A percentile compares a stretch with the other conserved stretches of the same genome.
phyloP scores from a whole-genome alignment of 2,113 vertebrate species.

The Arenaria interpres region DNA sequence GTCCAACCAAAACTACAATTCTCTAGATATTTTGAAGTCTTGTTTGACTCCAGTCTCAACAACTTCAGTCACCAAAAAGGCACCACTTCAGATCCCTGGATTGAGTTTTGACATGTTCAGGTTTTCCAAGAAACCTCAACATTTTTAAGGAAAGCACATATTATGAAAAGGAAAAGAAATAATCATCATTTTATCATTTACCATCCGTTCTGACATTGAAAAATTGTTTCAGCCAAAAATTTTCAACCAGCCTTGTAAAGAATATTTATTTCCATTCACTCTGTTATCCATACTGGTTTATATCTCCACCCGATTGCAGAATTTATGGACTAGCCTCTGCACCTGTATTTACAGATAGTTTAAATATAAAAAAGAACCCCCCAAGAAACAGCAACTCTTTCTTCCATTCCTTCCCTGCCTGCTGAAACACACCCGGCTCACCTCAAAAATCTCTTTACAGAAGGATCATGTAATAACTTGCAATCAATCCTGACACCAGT shows the following conservation, averaged over 20 bases:
- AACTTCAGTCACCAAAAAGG: not conserved
- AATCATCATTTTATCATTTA: not conserved
- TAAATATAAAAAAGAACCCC: not conserved
- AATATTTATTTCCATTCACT: not conserved
- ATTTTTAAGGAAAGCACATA: not conserved
- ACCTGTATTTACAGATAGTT: not conserved
- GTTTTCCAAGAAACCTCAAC: not conserved
- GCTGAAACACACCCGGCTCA: not conserved
- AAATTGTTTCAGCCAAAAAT: not conserved
- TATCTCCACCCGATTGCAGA: not conserved
- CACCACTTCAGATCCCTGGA: not conserved
- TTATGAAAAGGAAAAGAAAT: not conserved
- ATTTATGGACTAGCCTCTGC: not conserved
- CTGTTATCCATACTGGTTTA: not conserved
- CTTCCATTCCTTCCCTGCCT: not conserved
- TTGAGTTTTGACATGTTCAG: not conserved
- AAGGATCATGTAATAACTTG: not conserved
- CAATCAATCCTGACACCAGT: conserved; percentile 1
- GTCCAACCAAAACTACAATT: not conserved
- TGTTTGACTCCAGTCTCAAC: not conserved
- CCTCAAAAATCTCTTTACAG: not conserved
- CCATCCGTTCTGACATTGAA: not conserved
- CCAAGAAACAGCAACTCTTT: not conserved
- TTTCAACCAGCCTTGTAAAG: not conserved
- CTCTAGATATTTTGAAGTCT: not conserved